Percentiles rank a stretch among this genome's conserved stretches.
Conservation (phyloP, 2,888 invertebrate species). For the Argynnis bischoffii region DNA sequence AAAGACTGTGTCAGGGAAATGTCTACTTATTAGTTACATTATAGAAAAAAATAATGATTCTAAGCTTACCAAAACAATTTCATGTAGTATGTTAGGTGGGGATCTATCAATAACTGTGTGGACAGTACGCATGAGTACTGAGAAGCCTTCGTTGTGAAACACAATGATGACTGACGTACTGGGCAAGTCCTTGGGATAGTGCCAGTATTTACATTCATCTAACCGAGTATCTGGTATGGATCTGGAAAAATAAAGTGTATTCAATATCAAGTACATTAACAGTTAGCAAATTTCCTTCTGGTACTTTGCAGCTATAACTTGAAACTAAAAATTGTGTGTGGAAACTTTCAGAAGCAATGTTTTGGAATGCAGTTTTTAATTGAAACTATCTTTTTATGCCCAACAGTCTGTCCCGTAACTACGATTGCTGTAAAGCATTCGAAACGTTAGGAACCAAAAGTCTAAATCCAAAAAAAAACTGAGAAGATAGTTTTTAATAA, state of each 20-base stretch:
- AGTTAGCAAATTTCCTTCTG: no score
- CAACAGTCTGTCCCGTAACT: no score
- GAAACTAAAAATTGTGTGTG: no score
- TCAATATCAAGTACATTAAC: not conserved
- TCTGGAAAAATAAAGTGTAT: constrained; percentile 45
- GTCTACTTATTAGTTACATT: not conserved
- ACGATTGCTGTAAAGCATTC: no score
- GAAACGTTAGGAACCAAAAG: no score
- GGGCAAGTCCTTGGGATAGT: constrained; percentile 94
- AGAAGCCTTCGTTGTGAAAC: constrained; percentile 98
- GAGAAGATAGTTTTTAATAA: no score
- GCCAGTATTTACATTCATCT: constrained; percentile 97
- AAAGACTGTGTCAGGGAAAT: no score
- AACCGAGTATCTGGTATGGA: constrained; percentile 94
- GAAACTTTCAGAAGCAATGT: no score
- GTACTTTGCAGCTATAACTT: no score
- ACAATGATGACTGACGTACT: constrained; percentile 96
- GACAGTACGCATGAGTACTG: constrained; percentile 94
- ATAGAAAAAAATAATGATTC: not conserved
- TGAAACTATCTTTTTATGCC: no score
- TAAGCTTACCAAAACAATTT: constrained; percentile 87
- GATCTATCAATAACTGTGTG: constrained; percentile 94
- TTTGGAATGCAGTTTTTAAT: no score
- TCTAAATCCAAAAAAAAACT: no score
- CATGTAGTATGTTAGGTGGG: constrained; percentile 90